Evolutionary conservation across 2,888 invertebrate species (phyloP), one percentile per base, ranked within the genome.

Genomic region (Cynaeus angustus): DNA sequence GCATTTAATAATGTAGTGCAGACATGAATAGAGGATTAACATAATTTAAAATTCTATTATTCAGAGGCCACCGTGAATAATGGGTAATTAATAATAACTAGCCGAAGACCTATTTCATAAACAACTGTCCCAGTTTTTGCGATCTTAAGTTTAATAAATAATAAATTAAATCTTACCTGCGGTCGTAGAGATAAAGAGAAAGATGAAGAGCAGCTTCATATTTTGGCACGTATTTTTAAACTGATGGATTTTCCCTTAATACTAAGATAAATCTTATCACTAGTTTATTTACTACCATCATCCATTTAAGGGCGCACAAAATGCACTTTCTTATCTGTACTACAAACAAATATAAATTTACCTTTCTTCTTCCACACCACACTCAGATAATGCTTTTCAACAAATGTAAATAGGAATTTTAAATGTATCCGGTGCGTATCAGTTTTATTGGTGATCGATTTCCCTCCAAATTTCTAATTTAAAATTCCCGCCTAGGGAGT

Each of bases 1-100:
- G 8, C 43, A 66, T 62, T 67, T 48, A 67, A 69, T 66, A 62
- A 62, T 46, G 52, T 71, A 61, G 67, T 69, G 70, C 71, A 75
- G 72, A 74, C 75, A 76, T 72, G 69, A 75, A 73, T 72, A 73
- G 64, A 56, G 7, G 43, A 75, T 77, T 73, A 73, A 58, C 76
- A 77, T 75, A 76, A 73, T 75, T 78, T 77, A 76, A 76, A 75
- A 78, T 79, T 77, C 76, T 55, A 74, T 75, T 71, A 70, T 72
- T 68, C 58, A 72, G 70, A 76, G 77, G 77, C 73, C 76, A 76
- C 52, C 50, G 69, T 68, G 68, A 52, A 71, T 73, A 64, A 68
- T 66, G 68, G 53, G 62, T 48, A 37, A 59, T 65, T 58, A 66
- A 74, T 68, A 68, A 62, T 71, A 59, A 71, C 28, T 52, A 46